phyloP scores from a whole-genome alignment of 2,797 vertebrate genomes.

The Xyrichtys novacula region DNA sequence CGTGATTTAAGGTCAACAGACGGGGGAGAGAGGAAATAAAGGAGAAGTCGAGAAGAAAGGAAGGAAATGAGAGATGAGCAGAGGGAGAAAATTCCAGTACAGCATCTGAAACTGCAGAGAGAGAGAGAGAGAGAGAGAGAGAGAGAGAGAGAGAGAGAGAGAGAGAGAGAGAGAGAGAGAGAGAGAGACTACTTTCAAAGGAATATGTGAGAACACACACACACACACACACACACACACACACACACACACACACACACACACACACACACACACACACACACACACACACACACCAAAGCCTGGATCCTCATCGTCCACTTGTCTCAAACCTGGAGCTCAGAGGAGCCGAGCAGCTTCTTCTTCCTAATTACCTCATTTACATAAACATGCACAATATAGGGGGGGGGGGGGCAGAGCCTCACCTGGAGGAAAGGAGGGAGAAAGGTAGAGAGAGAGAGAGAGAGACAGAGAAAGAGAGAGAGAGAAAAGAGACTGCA shows the following conservation, averaged over 20 bases:
- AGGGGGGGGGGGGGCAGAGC: conserved; percentile 3
- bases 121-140: neutral
- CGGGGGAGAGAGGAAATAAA: too few species aligned
- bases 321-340: conserved; percentile 48
- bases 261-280: neutral
- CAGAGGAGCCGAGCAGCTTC: conserved; percentile 62
- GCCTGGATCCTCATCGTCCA: conserved; percentile 33
- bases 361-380: conserved; percentile 80
- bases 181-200: conserved; percentile 33
- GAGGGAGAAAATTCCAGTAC: too few species aligned
- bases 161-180: conserved; percentile 5
- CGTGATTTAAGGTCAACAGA: too few species aligned
- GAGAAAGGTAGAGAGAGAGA: neutral
- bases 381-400: conserved; percentile 76
- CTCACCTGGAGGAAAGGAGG: conserved; percentile 56
- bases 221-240: conserved; percentile 1
- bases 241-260: conserved; percentile 10
- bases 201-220: conserved; percentile 28
- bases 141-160: neutral
- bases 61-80: neutral
- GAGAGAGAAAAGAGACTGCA: conserved; percentile 26
- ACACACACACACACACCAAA: conserved; percentile 43
- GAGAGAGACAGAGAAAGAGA: too few species aligned
- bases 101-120: too few species aligned
- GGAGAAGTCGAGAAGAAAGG: too few species aligned